Percentiles rank a stretch among this genome's conserved stretches.
These are phyloP conservation scores for Ciona savignyi DNA, from an alignment of 23 tunicate species.

Conservation along the genomic window DNA sequence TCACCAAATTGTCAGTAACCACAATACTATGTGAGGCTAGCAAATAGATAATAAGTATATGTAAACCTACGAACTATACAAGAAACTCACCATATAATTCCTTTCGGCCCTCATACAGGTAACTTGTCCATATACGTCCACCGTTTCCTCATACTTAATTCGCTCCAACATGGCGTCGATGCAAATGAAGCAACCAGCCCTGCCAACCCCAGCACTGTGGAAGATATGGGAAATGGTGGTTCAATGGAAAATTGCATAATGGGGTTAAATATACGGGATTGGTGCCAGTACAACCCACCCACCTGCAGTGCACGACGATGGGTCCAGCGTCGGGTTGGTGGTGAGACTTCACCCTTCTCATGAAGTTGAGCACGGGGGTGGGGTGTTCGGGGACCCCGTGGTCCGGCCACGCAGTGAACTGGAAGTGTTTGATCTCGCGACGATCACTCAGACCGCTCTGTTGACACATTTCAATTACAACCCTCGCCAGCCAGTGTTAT, in stretches of 20 bases:
- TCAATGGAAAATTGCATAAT: not conserved
- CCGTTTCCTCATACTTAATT: conserved; percentile 65
- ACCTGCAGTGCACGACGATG: conserved; percentile 95
- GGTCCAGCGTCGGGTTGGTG: conserved; percentile 77
- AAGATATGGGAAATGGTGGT: not conserved
- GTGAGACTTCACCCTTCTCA: conserved; percentile 71
- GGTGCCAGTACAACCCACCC: too few relatives aligned
- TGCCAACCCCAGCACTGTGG: conserved; percentile 85
- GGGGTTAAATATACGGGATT: not conserved
- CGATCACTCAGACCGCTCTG: conserved; percentile 74
- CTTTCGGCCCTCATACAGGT: conserved; percentile 97
- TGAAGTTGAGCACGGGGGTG: conserved; percentile 85
- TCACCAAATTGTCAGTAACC: too few relatives aligned
- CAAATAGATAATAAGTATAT: too few relatives aligned
- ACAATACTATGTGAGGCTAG: too few relatives aligned
- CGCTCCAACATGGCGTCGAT: conserved; percentile 84
- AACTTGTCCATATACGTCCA: conserved; percentile 93
- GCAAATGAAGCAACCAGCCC: conserved; percentile 94
- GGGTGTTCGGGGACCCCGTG: conserved; percentile 99
- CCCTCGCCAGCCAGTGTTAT: too few relatives aligned
- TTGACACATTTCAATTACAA: not conserved
- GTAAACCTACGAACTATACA: too few relatives aligned
- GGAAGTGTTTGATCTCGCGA: conserved; percentile 88
- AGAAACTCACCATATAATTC: conserved; percentile 75
- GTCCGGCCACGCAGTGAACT: conserved; percentile 99